Conservation (phyloP, 2,888 invertebrate species). For the Hyppa rectilinea region DNA sequence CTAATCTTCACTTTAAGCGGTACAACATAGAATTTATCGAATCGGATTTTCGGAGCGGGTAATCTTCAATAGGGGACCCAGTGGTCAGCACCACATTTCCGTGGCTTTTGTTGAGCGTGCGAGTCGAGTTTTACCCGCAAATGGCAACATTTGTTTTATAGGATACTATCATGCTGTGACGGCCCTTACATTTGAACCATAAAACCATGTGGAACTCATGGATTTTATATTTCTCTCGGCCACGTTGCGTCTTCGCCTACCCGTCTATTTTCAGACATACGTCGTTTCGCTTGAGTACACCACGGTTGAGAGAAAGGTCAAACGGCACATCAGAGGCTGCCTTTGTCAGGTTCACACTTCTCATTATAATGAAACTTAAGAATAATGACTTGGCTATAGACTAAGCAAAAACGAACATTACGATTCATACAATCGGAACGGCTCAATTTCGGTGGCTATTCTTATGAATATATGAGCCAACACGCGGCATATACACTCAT, state of each 20-base stretch:
- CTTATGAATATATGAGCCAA: constrained; percentile 35
- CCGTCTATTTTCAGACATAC: constrained; percentile 46
- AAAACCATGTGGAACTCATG: constrained; percentile 57
- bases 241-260: constrained; percentile 25
- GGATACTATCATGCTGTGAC: constrained; percentile 56
- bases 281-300: constrained; percentile 38
- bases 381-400: constrained; percentile 30
- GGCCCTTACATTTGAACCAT: constrained; percentile 57
- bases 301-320: constrained; percentile 39
- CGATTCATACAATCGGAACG: not conserved
- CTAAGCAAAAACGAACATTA: constrained; percentile 4
- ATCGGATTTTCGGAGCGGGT: constrained; percentile 57
- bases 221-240: constrained; percentile 58
- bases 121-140: constrained; percentile 64
- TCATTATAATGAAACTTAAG: constrained; percentile 31
- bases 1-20: constrained; percentile 62
- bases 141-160: constrained; percentile 64
- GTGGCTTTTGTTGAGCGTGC: constrained; percentile 63
- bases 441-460: constrained; percentile 7
- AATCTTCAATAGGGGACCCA: constrained; percentile 55
- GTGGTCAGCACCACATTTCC: constrained; percentile 63
- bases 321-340: constrained; percentile 21
- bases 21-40: constrained; percentile 63
- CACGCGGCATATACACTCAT: constrained; percentile 40
- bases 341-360: constrained; percentile 45